Evolutionary conservation across 1,140 invertebrate genomes (phyloP).

Genomic region (Holcopasites calliopsidis): DNA sequence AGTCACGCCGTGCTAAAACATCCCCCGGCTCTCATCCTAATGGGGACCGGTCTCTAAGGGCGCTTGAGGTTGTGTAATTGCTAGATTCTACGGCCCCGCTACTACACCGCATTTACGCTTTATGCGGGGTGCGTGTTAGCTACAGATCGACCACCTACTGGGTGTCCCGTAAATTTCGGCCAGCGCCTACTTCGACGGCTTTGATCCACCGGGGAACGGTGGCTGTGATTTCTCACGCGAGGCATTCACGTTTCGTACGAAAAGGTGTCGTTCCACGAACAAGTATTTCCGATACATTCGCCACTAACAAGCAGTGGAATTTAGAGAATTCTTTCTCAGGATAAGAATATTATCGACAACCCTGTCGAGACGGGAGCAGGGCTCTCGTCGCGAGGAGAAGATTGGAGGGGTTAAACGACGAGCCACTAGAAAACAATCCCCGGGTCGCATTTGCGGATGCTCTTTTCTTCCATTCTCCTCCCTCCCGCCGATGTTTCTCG

Average conservation of each 20-base stretch:
- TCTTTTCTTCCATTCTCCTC: slow-evolving; percentile 67
- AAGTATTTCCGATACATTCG: too few species aligned
- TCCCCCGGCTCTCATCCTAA: slow-evolving; percentile 76
- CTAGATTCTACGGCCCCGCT: slow-evolving; percentile 78
- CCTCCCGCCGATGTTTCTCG: slow-evolving; percentile 47
- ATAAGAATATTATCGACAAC: slow-evolving; percentile 55
- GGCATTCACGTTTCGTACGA: background rate
- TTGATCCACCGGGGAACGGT: background rate
- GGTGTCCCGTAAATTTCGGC: slow-evolving; percentile 62
- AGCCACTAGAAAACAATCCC: slow-evolving; percentile 78
- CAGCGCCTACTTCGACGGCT: background rate
- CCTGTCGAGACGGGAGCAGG: slow-evolving; percentile 22
- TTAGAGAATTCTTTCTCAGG: too few species aligned
- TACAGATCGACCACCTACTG: slow-evolving; percentile 67
- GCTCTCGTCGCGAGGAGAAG: slow-evolving; percentile 49
- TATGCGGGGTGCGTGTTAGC: slow-evolving; percentile 66
- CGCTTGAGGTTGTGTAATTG: slow-evolving; percentile 79
- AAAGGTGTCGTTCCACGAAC: too few species aligned
- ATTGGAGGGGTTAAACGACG: slow-evolving; percentile 76
- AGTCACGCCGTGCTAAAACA: slow-evolving; percentile 67
- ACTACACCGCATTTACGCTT: slow-evolving; percentile 75
- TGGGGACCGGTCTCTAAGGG: slow-evolving; percentile 75
- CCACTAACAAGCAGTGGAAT: too few species aligned
- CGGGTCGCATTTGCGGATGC: slow-evolving; percentile 66
- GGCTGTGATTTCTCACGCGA: background rate